A percentile compares a stretch with the other conserved stretches of the same genome.
Evolutionary conservation across 2,888 invertebrate genomes (phyloP).

Genomic region (Empis livida): DNA sequence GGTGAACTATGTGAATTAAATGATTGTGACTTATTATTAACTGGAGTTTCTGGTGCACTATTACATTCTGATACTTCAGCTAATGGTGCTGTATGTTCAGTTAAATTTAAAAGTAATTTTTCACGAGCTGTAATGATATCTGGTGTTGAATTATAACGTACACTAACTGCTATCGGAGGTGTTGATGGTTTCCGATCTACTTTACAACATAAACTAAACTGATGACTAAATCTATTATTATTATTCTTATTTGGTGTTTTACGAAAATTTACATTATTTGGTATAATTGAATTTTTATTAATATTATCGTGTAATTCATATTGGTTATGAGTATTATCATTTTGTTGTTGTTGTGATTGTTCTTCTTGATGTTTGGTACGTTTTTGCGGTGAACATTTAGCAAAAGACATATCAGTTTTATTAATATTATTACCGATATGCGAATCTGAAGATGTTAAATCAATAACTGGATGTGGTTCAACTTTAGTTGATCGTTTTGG

Average conservation of each 20-base stretch:
- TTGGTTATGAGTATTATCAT: constrained; percentile 14
- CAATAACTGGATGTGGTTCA: constrained; percentile 28
- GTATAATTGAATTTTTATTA: constrained; percentile 19
- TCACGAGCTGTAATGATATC: constrained; percentile 16
- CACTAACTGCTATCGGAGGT: constrained; percentile 27
- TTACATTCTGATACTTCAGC: constrained; percentile 23
- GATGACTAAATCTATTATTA: constrained; percentile 34
- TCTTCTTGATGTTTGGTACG: constrained; percentile 5
- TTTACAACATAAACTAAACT: constrained; percentile 33
- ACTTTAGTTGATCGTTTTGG: constrained; percentile 33
- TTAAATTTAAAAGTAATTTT: constrained; percentile 7
- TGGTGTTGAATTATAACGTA: constrained; percentile 31
- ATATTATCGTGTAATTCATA: constrained; percentile 18
- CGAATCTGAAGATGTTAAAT: not conserved
- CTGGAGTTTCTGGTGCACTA: constrained; percentile 33
- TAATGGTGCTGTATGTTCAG: constrained; percentile 12
- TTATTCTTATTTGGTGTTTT: constrained; percentile 16
- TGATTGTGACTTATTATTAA: constrained; percentile 24
- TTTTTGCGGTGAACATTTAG: constrained; percentile 25
- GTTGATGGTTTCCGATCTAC: constrained; percentile 30
- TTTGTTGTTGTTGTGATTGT: constrained; percentile 6
- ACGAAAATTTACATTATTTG: constrained; percentile 16
- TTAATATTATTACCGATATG: not conserved
- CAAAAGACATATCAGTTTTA: constrained; percentile 24
- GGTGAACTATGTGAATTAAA: constrained; percentile 27